A percentile compares a stretch with the other conserved stretches of the same genome.
Evolutionary conservation across 2,113 vertebrate species (phyloP).

Genomic region (Piliocolobus tephrosceles): DNA sequence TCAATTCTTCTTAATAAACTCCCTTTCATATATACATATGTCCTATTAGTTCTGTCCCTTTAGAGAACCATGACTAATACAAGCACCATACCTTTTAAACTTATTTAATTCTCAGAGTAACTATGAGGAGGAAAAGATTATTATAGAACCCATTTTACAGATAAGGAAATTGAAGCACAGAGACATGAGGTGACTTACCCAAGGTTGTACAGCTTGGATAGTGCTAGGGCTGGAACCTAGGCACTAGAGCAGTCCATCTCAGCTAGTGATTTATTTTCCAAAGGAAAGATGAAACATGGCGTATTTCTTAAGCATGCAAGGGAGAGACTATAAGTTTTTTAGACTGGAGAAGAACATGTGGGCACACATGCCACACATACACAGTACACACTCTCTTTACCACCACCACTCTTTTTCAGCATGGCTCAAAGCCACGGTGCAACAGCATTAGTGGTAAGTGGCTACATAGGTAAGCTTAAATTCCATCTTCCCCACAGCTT

Average conservation of each 20-base stretch:
- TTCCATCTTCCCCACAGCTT: neutral
- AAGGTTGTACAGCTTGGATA: neutral
- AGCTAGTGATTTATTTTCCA: neutral
- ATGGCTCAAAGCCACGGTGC: neutral
- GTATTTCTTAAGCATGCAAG: neutral
- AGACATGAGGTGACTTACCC: neutral
- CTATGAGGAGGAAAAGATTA: neutral
- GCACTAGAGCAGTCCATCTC: neutral
- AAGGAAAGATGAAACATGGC: neutral
- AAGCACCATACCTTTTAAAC: neutral
- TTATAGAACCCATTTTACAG: neutral
- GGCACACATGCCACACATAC: neutral
- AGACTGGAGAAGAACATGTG: neutral
- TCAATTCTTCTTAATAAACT: too few species aligned
- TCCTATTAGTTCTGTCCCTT: too few species aligned
- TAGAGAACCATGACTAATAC: too few species aligned
- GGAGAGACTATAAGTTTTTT: neutral
- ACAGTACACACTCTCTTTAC: too few species aligned
- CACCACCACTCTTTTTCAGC: fast-evolving
- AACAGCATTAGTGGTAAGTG: neutral
- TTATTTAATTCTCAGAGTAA: neutral
- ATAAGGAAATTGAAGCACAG: neutral
- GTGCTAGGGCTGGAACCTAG: neutral
- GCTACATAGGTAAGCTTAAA: neutral
- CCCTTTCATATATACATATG: too few species aligned